These are phyloP conservation scores for Stichopus horrens DNA, from an alignment of 53 echinoderm and acorn worm species.

Conservation along the genomic window DNA sequence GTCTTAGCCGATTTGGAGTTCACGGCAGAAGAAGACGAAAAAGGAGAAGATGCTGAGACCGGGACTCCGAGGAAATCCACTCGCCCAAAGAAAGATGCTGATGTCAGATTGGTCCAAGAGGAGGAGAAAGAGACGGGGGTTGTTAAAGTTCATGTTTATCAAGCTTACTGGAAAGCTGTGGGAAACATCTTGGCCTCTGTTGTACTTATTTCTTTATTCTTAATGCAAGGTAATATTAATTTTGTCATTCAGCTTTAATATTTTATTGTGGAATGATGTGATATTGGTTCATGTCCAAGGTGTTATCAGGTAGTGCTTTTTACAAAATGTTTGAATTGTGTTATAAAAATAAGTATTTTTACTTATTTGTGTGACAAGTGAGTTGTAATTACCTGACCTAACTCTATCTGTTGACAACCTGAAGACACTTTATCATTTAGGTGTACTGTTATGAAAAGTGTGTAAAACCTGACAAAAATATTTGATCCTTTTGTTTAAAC, in stretches of 20 bases:
- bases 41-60: conserved; percentile 4
- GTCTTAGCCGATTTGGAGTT: conserved; percentile 55
- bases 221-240: conserved; percentile 85
- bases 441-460: no score
- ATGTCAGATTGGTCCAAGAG: conserved; percentile 74
- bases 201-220: conserved; percentile 73
- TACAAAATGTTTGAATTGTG: neutral
- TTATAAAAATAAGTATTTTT: no score
- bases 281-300: neutral
- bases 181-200: conserved; percentile 66
- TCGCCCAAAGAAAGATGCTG: conserved; percentile 14
- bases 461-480: no score
- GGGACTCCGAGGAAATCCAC: neutral
- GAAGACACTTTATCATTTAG: no score
- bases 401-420: no score
- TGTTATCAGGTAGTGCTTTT: neutral
- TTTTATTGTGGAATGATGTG: neutral
- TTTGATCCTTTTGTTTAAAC: neutral
- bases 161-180: conserved; percentile 90
- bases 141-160: conserved; percentile 83
- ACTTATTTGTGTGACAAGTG: no score
- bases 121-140: conserved; percentile 91
- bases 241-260: neutral
- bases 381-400: no score
- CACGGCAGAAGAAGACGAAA: neutral